Base-by-base conservation (phyloP, 1,140 invertebrate genomes). In the Leptinotarsa lineolata region DNA sequence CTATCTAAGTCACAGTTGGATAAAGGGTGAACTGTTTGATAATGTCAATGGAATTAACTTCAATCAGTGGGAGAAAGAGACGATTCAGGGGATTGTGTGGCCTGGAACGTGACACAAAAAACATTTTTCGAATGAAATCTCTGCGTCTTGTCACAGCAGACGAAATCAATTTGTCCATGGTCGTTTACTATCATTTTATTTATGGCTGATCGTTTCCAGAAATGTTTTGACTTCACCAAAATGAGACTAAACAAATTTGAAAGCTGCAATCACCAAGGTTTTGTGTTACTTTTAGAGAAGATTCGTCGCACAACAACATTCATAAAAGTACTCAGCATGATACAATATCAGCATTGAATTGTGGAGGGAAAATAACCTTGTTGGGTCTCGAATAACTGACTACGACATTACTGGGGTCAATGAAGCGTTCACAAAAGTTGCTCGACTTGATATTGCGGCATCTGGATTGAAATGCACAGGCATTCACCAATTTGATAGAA, bases 401-500 rank as follows among this genome's bases (percentile, higher is more conserved):
- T 66, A 66, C 11, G 64, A 66, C 30, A 66, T 66, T 66, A 22
- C 77, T 65, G 80, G 80, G n/a, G 81, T 83, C 11, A 72, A 76
- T 63, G 72, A 76, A 72, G 80, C 81, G 64, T 83, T 82, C 77
- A 81, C 16, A 67, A 80, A 78, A 79, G 79, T 83, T 65, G 77
- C 82, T 73, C 72, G 77, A 61, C 66, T 78, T 65, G 81, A 84
- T 30, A 81, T 82, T 61, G 83, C 80, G 67, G 73, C 45, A 60
- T 72, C 73, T 74, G 81, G 80, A 44, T 84, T 84, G 60, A 79
- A 75, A 77, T 83, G 78, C 70, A 81, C 81, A 21, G 79, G 80
- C 67, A 84, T 83, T 22, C 54, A 78, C 67, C 81, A 80, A 66
- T 83, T 80, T 65, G 22, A 22, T 22, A 22, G 22, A n/a, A 22